Conservation (phyloP, 2,888 invertebrate species). For the Zootermopsis nevadensis region DNA sequence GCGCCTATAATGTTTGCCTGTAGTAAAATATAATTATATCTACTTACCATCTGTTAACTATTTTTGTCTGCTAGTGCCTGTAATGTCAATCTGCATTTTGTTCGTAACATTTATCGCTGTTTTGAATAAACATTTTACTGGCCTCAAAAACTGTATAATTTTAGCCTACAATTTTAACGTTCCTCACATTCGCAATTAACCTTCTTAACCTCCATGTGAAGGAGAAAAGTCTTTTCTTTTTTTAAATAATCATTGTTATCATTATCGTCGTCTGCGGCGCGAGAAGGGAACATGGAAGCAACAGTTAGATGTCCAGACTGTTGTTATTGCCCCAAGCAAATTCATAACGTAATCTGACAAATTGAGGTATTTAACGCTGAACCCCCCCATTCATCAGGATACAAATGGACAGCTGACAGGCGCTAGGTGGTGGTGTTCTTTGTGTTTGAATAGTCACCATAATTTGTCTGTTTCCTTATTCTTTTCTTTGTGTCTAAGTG, state of each 20-base stretch:
- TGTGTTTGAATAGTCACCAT: background rate
- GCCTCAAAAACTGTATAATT: background rate
- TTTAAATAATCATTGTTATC: background rate
- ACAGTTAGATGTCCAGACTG: background rate
- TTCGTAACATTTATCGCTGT: background rate
- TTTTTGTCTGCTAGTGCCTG: background rate
- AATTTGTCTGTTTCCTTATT: background rate
- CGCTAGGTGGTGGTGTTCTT: background rate
- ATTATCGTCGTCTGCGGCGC: background rate
- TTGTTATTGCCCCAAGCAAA: background rate
- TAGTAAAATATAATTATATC: background rate
- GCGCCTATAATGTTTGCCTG: background rate
- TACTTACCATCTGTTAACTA: background rate
- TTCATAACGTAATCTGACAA: constrained; percentile 35
- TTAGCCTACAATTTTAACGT: background rate
- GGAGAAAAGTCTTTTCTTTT: background rate
- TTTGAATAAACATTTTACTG: background rate
- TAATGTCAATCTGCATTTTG: background rate
- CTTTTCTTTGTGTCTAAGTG: background rate
- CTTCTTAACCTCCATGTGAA: background rate
- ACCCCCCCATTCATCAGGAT: constrained; percentile 36
- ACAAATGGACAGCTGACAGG: background rate
- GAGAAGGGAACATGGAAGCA: background rate
- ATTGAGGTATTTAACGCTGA: constrained; percentile 34
- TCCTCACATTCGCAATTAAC: background rate